Evolutionary conservation across 1,140 invertebrate genomes (phyloP).

Genomic region (Drosophila persimilis): DNA sequence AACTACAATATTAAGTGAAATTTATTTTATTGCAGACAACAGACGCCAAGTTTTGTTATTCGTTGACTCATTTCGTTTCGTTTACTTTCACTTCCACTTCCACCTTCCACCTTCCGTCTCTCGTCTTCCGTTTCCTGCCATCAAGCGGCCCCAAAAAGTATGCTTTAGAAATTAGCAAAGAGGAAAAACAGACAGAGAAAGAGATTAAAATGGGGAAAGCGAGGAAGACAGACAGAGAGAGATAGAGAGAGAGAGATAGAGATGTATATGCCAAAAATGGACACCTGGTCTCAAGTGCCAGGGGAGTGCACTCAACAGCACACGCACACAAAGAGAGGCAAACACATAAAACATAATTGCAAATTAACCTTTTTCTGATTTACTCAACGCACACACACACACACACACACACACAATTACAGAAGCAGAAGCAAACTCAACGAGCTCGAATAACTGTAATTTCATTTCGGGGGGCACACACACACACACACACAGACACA

Average conservation of each 20-base stretch:
- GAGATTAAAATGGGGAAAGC: neutral
- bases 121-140: neutral
- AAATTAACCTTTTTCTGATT: constrained; percentile 61
- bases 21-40: constrained; percentile 69
- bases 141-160: constrained; percentile 35
- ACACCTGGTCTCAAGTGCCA: constrained; percentile 55
- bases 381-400: constrained; percentile 23
- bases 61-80: constrained; percentile 15
- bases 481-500: constrained; percentile 10
- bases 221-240: neutral
- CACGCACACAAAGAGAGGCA: constrained; percentile 7
- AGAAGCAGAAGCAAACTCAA: constrained; percentile 18
- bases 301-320: constrained; percentile 7
- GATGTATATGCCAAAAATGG: constrained; percentile 41
- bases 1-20: constrained; percentile 60
- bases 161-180: constrained; percentile 51
- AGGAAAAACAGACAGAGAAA: constrained; percentile 11
- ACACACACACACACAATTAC: constrained; percentile 2
- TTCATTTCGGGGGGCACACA: constrained; percentile 11
- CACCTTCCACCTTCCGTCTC: neutral
- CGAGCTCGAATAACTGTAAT: constrained; percentile 37
- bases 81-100: constrained; percentile 2
- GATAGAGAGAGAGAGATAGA: neutral
- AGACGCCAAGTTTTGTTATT: constrained; percentile 43
- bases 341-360: constrained; percentile 54